Evolutionary conservation across 2,888 invertebrate species (phyloP), one percentile per base, ranked within the genome.

Genomic region (Ophion costatus): DNA sequence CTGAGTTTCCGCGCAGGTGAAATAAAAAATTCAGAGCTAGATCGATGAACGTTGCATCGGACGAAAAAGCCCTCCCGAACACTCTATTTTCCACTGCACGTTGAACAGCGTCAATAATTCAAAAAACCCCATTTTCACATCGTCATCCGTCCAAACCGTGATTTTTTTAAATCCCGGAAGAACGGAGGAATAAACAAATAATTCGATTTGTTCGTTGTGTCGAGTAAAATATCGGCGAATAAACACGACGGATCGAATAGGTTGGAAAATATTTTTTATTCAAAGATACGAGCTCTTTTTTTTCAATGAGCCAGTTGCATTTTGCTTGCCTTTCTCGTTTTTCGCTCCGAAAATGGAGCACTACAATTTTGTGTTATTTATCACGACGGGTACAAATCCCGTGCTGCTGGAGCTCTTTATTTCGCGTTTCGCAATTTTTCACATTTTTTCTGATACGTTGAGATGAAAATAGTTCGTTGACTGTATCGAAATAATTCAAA

Each of bases 1-100:
- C 51, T 56, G 24, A 45, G 45, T 75, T 69, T 73, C 73, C n/a
- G n/a, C 56, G 51, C 57, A n/a, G 20, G 24, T 71, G 14, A 9
- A 67, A 73, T 82, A 73, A 73, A 69, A 78, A 73, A 78, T 78
- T 73, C 73, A 67, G 61, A 78, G 73, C 59, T 45, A 78, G 69
- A 66, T 67, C 70, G 56, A 33, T 59, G 78, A 64, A 66, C 61
- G 61, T 61, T 71, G 59, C 78, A 73, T 42, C 51, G 22, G 66
- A 67, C 66, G 70, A 61, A 73, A 78, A 51, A 77, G 29, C 42
- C 45, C 33, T 66, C 33, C 33, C 71, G 42, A 45, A 20, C n/a
- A 38, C 33, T 66, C 57, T 45, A 22, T 66, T 69, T 67, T 82
- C 22, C 33, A 29, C 61, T 59, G 29, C 20, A 20, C 45, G 29